Conservation (phyloP, 2,888 invertebrate genomes). For the Caenorhabditis virilis region DNA sequence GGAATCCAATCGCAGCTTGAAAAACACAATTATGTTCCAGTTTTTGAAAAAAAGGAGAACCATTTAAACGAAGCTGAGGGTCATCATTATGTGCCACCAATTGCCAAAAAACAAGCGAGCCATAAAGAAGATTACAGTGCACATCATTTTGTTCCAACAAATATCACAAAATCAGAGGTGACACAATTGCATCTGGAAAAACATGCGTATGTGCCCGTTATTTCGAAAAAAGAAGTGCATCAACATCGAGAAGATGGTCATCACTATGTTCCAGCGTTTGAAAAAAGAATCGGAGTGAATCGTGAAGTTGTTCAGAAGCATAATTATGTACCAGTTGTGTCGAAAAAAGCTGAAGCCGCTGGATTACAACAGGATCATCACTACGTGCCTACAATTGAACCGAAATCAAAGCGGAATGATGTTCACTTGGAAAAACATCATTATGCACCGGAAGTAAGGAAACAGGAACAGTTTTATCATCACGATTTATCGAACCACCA, state of each 20-base stretch:
- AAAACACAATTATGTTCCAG: constrained; percentile 4
- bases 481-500: too few species aligned
- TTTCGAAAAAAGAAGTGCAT: not conserved
- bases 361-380: too few species aligned
- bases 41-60: not conserved
- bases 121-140: not conserved
- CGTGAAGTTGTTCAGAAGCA: too few species aligned
- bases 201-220: constrained; percentile 16
- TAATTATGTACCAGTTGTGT: constrained; percentile 1
- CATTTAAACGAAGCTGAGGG: not conserved
- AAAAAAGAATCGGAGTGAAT: constrained; percentile 1
- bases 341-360: not conserved
- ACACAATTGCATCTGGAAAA: constrained; percentile 17
- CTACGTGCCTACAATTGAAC: too few species aligned
- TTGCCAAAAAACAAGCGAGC: not conserved
- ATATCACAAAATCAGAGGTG: too few species aligned
- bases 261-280: constrained; percentile 27
- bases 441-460: too few species aligned
- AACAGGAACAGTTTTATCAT: too few species aligned
- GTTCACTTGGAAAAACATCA: too few species aligned
- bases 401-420: constrained; percentile 7
- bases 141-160: too few species aligned
- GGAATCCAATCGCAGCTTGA: too few species aligned
- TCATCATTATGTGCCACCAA: constrained; percentile 23
- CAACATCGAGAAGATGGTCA: constrained; percentile 2